A percentile compares a stretch with the other conserved stretches of the same genome.
These are phyloP conservation scores for Panulirus ornatus DNA, from an alignment of 1,140 invertebrate species.

Conservation along the genomic window DNA sequence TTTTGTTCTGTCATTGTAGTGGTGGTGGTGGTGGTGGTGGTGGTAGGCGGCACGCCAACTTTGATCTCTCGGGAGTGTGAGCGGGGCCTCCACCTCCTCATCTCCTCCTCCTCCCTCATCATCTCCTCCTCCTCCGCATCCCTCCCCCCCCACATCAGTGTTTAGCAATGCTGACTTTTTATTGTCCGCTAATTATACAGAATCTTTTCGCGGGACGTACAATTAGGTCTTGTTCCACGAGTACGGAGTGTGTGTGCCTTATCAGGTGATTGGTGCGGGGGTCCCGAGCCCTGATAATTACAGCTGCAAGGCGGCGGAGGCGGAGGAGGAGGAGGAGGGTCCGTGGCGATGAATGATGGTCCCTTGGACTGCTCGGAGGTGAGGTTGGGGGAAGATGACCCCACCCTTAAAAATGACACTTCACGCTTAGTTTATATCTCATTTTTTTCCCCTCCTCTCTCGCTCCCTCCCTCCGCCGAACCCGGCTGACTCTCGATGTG, in stretches of 20 bases:
- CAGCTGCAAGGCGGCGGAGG: too few species aligned
- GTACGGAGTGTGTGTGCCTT: neutral
- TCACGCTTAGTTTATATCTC: constrained; percentile 39
- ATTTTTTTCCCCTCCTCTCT: constrained; percentile 3
- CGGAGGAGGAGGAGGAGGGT: neutral
- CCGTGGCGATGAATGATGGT: neutral
- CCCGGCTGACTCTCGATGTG: too few species aligned
- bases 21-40: neutral
- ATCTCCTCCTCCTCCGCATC: neutral
- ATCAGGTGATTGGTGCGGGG: constrained; percentile 29
- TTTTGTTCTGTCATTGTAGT: too few species aligned
- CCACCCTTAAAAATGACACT: constrained; percentile 31
- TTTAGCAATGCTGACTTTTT: constrained; percentile 10
- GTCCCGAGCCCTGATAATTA: neutral
- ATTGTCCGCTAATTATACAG: constrained; percentile 38
- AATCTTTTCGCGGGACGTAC: constrained; percentile 28
- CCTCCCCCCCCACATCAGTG: neutral
- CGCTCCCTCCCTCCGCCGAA: neutral
- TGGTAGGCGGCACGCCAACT: constrained; percentile 39
- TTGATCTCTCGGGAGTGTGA: constrained; percentile 48
- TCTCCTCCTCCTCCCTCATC: constrained; percentile 10
- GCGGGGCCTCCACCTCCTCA: neutral
- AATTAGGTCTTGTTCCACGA: constrained; percentile 13
- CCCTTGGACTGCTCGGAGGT: neutral
- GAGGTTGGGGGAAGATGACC: neutral